A percentile compares a stretch with the other conserved stretches of the same genome.
These are phyloP conservation scores for Athrips mouffetella DNA, from an alignment of 2,888 invertebrate genomes.

Conservation along the genomic window DNA sequence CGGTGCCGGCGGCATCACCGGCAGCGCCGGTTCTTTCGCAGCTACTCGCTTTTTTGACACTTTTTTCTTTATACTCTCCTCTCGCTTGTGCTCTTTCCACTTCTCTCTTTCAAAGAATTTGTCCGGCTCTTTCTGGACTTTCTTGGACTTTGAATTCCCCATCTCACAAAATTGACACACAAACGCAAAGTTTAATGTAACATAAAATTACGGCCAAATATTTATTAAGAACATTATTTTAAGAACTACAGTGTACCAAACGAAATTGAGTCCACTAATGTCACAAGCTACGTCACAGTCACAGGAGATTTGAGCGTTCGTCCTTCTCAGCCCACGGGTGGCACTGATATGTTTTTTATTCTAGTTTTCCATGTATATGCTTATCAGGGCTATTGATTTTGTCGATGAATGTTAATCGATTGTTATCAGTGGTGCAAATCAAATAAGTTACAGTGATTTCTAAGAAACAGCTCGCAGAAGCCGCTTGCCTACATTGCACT, in stretches of 20 bases:
- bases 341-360: conserved; percentile 12
- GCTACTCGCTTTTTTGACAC: conserved; percentile 42
- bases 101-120: conserved; percentile 63
- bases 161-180: conserved; percentile 34
- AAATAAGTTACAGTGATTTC: conserved; percentile 42
- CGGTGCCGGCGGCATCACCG: conserved; percentile 32
- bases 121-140: conserved; percentile 57
- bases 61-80: conserved; percentile 51
- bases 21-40: conserved; percentile 42
- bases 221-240: background rate
- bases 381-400: conserved; percentile 45
- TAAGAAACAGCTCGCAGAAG: conserved; percentile 12
- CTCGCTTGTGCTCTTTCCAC: conserved; percentile 56
- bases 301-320: background rate
- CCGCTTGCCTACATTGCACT: conserved; percentile 18
- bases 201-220: background rate
- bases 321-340: background rate
- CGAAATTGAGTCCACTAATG: background rate
- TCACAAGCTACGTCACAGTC: background rate
- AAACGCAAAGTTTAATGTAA: conserved; percentile 15
- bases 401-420: conserved; percentile 30
- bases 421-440: conserved; percentile 31
- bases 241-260: background rate
- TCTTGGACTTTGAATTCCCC: conserved; percentile 68
- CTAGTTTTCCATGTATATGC: conserved; percentile 42